Evolutionary conservation across 2,888 invertebrate species (phyloP).

Genomic region (Calephelis perditalis): DNA sequence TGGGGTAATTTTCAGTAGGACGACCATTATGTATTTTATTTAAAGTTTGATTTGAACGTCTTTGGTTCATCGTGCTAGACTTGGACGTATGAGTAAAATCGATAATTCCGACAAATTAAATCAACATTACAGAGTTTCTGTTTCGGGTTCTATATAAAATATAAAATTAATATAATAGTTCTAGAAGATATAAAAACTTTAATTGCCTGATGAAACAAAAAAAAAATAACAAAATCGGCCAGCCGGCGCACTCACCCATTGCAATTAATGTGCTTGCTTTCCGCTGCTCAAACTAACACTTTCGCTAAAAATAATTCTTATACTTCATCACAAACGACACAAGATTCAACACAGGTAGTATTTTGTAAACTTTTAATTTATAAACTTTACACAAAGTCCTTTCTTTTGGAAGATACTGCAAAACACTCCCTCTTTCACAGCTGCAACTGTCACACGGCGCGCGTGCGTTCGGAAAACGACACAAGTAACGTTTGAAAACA

Average conservation of each 20-base stretch:
- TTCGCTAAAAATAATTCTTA: constrained; percentile 37
- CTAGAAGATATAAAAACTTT: constrained; percentile 33
- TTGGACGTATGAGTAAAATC: constrained; percentile 44
- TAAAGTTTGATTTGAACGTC: too few relatives aligned
- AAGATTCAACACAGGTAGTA: constrained; percentile 42
- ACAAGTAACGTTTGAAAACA: constrained; percentile 7
- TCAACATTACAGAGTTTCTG: constrained; percentile 15
- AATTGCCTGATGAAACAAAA: constrained; percentile 6
- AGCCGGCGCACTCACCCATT: constrained; percentile 71
- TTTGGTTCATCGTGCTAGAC: too few relatives aligned
- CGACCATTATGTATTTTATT: too few relatives aligned
- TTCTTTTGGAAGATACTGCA: constrained; percentile 26
- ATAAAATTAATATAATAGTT: constrained; percentile 28
- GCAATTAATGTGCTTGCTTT: constrained; percentile 37
- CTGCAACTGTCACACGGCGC: constrained; percentile 37
- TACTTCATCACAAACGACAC: constrained; percentile 53
- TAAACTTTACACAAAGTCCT: constrained; percentile 31
- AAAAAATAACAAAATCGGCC: constrained; percentile 10
- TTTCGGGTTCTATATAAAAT: not conserved
- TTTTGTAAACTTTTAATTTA: constrained; percentile 32
- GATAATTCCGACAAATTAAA: constrained; percentile 55
- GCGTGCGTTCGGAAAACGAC: constrained; percentile 10
- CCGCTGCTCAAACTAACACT: constrained; percentile 35
- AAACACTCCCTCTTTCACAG: constrained; percentile 32
- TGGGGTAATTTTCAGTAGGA: too few relatives aligned